phyloP scores from a whole-genome alignment of 2,113 vertebrate genomes.

The Heterotilapia buettikoferi region DNA sequence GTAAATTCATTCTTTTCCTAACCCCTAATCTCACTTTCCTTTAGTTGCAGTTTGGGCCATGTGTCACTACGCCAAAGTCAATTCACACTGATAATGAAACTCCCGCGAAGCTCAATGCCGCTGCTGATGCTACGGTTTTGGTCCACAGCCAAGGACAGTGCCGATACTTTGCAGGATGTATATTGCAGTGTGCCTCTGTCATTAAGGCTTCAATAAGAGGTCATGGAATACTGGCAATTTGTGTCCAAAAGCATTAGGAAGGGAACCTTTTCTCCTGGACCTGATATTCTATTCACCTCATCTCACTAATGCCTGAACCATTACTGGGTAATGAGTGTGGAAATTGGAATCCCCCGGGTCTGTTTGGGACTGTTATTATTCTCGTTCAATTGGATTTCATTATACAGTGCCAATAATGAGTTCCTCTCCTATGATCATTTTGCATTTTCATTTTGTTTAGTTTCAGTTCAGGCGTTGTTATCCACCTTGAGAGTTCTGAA shows the following conservation, averaged over 20 bases:
- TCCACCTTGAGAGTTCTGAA: conserved; percentile 15
- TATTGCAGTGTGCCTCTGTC: conserved; percentile 22
- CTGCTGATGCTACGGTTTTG: not conserved
- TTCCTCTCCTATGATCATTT: conserved; percentile 30
- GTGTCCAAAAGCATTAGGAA: conserved; percentile 43
- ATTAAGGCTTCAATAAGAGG: conserved; percentile 19
- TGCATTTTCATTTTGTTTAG: conserved; percentile 23
- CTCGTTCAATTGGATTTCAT: conserved; percentile 40
- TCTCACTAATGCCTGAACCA: conserved; percentile 36
- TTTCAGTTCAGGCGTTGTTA: not conserved
- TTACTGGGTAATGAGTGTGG: conserved; percentile 56
- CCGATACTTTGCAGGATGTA: not conserved
- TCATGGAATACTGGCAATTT: conserved; percentile 21
- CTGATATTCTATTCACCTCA: conserved; percentile 24
- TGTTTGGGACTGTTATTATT: conserved; percentile 44
- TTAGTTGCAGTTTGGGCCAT: not conserved
- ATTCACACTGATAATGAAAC: conserved; percentile 14
- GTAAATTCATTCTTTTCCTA: conserved; percentile 17
- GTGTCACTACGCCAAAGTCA: conserved; percentile 20
- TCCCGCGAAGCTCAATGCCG: not conserved
- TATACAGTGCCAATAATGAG: conserved; percentile 38
- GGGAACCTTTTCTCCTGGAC: conserved; percentile 15
- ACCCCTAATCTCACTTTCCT: not conserved
- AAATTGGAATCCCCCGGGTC: conserved; percentile 46
- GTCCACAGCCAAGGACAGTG: conserved; percentile 32